phyloP scores from a whole-genome alignment of 2,113 vertebrate species.

The Tychaedon coryphoeus region DNA sequence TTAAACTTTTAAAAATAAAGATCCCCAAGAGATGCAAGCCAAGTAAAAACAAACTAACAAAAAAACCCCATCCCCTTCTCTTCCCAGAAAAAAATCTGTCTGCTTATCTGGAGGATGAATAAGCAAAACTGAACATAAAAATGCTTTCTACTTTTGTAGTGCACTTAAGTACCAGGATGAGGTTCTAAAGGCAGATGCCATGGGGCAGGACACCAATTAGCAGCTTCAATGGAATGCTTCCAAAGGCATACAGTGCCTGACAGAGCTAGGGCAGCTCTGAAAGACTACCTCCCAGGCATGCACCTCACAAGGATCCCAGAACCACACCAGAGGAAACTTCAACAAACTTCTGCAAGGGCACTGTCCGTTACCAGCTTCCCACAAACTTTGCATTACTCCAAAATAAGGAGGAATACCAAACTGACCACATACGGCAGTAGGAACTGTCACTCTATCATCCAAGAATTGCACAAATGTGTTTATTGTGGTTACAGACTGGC shows the following conservation, averaged over 20 bases:
- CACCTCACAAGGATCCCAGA: neutral
- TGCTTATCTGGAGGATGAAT: neutral
- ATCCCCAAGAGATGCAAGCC: neutral
- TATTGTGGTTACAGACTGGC: neutral
- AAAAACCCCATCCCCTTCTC: neutral
- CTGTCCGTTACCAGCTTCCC: neutral
- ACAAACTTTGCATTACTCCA: neutral
- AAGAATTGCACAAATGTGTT: neutral
- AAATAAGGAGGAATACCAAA: neutral
- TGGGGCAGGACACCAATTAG: neutral
- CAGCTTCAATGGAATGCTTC: neutral
- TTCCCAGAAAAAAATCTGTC: neutral
- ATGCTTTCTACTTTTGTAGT: neutral
- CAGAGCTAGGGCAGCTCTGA: neutral
- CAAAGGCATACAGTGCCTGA: neutral
- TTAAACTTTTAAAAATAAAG: neutral
- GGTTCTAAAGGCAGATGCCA: neutral
- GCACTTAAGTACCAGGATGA: neutral
- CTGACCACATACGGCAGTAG: neutral
- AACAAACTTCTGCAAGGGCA: neutral
- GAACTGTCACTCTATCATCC: neutral
- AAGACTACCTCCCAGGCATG: neutral
- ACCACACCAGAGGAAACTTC: neutral
- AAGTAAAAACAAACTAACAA: neutral
- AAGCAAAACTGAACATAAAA: neutral